Percentiles rank a stretch among this genome's conserved stretches.
These are phyloP conservation scores for Bufo bufo DNA, from an alignment of 2,113 vertebrate genomes.

Conservation along the genomic window DNA sequence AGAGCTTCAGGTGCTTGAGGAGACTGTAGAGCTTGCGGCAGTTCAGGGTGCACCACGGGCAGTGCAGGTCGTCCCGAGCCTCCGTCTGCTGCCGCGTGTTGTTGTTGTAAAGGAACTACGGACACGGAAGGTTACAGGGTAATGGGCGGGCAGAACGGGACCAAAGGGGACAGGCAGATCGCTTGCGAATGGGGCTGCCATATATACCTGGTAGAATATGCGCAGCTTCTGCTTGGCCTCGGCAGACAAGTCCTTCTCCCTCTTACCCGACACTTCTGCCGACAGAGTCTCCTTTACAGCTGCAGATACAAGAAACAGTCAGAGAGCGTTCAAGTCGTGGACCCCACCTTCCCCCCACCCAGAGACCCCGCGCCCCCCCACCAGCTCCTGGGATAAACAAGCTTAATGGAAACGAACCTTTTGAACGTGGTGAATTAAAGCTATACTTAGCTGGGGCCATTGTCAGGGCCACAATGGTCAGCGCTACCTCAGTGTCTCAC, in stretches of 20 bases:
- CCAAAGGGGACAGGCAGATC: neutral
- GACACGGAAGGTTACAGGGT: neutral
- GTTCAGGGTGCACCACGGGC: conserved; percentile 97
- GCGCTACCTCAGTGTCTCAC: neutral
- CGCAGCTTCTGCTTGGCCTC: conserved; percentile 93
- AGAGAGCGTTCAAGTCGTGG: neutral
- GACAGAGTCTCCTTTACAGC: conserved; percentile 92
- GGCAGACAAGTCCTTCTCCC: conserved; percentile 85
- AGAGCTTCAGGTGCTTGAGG: conserved; percentile 97
- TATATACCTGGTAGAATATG: conserved; percentile 96
- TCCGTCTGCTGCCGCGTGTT: conserved; percentile 97
- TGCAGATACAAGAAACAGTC: conserved; percentile 64
- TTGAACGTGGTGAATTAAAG: neutral
- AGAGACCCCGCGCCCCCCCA: neutral
- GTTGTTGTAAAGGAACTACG: conserved; percentile 95
- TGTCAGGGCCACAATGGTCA: neutral
- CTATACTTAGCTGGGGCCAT: neutral
- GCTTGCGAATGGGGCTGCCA: neutral
- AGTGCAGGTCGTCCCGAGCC: conserved; percentile 94
- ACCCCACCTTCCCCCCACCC: too few species aligned
- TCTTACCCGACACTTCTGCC: conserved; percentile 87
- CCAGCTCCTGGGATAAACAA: neutral
- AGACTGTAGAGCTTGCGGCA: conserved; percentile 97
- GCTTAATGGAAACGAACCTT: neutral
- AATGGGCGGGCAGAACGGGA: neutral